Evolutionary conservation across 2,113 vertebrate species (phyloP).

Genomic region (Aegotheles bennettii): DNA sequence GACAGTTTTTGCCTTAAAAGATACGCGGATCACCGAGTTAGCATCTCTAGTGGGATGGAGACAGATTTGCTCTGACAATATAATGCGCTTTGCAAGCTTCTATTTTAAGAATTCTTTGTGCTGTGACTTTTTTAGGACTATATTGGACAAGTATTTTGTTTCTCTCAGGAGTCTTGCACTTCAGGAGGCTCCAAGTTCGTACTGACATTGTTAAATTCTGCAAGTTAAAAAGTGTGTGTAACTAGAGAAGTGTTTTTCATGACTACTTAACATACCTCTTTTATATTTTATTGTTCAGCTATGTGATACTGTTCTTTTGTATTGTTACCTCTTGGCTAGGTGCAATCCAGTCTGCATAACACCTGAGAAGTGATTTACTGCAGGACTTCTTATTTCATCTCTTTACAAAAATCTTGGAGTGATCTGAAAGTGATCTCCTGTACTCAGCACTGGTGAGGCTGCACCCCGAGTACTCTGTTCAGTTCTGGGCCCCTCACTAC

Average conservation of each 20-base stretch:
- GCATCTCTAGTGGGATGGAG: neutral
- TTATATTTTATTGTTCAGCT: neutral
- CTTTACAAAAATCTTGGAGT: neutral
- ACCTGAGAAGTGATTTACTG: neutral
- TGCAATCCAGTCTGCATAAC: neutral
- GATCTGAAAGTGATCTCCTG: no score
- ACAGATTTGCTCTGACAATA: slow-evolving; percentile 49
- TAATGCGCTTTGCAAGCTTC: slow-evolving; percentile 31
- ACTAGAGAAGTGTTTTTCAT: neutral
- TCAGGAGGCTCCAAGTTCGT: neutral
- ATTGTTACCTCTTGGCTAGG: neutral
- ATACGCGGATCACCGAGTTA: neutral
- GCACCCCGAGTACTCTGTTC: no score
- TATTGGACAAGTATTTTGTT: slow-evolving; percentile 18
- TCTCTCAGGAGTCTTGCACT: neutral
- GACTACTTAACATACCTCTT: neutral
- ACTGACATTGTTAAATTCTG: neutral
- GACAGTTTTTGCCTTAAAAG: slow-evolving; percentile 20
- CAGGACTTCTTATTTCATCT: neutral
- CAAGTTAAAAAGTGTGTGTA: fast-evolving
- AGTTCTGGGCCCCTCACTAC: no score
- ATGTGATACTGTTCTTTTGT: neutral
- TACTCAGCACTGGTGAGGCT: no score
- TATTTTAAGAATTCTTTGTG: slow-evolving; percentile 51
- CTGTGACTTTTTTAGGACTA: neutral